phyloP scores from a whole-genome alignment of 2,797 vertebrate species.

The Carcharodon carcharias region DNA sequence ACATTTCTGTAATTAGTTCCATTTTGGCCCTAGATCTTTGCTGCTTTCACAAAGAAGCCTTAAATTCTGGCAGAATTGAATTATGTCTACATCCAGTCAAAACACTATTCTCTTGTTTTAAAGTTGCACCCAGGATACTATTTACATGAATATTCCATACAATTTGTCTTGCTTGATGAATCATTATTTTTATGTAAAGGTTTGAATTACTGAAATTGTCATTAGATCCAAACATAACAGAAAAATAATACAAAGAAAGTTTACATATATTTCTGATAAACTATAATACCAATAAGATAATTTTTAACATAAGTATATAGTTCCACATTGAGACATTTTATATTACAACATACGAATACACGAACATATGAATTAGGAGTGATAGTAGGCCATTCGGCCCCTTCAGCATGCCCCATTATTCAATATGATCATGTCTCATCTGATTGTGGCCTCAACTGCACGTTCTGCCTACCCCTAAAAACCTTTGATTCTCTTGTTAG shows the following conservation, averaged over 20 bases:
- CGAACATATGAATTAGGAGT: too few relatives aligned
- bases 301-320: neutral
- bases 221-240: neutral
- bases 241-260: neutral
- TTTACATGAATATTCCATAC: neutral
- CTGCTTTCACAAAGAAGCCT: conserved; percentile 26
- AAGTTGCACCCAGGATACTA: conserved; percentile 32
- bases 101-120: conserved; percentile 23
- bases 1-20: conserved; percentile 41
- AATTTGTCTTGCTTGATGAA: neutral
- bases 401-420: too few relatives aligned
- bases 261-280: neutral
- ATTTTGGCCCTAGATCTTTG: conserved; percentile 31
- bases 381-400: too few relatives aligned
- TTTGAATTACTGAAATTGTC: neutral
- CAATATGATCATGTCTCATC: too few relatives aligned
- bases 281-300: neutral
- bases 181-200: neutral
- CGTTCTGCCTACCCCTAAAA: too few relatives aligned
- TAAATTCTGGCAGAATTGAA: conserved; percentile 28
- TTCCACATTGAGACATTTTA: neutral
- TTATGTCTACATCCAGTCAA: conserved; percentile 16
- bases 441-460: too few relatives aligned
- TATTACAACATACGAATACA: too few relatives aligned
- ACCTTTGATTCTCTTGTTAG: too few relatives aligned